phyloP scores from a whole-genome alignment of 30 jellyfish, hydroid and myxozoan genomes.

The Turritopsis rubra region DNA sequence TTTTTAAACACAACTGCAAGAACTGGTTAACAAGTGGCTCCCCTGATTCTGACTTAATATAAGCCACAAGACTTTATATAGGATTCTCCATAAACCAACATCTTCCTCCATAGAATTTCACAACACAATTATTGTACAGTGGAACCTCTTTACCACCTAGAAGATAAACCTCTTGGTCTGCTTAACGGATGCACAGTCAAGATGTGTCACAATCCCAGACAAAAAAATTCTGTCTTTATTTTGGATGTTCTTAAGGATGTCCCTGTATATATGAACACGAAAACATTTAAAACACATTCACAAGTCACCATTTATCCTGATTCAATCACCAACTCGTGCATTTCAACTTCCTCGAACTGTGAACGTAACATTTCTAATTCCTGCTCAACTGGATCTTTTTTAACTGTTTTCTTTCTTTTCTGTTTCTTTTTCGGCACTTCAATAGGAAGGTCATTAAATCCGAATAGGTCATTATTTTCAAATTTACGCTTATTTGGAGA shows the following conservation, averaged over 20 bases:
- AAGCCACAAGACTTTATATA: no score
- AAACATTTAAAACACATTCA: background rate
- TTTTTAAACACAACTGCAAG: no score
- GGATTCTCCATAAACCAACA: no score
- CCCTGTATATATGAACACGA: background rate
- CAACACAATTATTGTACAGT: no score
- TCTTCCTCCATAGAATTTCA: no score
- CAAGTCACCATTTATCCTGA: background rate
- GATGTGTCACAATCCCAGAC: background rate
- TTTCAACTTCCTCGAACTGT: conserved; percentile 59
- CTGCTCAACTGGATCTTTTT: background rate
- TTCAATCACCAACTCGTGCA: conserved; percentile 68
- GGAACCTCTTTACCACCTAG: no score
- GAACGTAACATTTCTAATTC: conserved; percentile 46
- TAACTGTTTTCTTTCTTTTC: conserved; percentile 22
- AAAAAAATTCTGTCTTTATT: background rate
- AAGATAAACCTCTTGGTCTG: no score
- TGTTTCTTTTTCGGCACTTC: conserved; percentile 40
- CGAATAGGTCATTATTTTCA: conserved; percentile 16
- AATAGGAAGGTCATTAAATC: conserved; percentile 27
- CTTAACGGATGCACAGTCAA: no score
- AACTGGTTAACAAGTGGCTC: no score
- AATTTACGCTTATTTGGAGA: conserved; percentile 26
- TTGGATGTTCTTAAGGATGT: no score
- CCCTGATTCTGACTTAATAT: no score